Evolutionary conservation across 2,888 invertebrate genomes (phyloP).

Genomic region (Oscheius onirici): DNA sequence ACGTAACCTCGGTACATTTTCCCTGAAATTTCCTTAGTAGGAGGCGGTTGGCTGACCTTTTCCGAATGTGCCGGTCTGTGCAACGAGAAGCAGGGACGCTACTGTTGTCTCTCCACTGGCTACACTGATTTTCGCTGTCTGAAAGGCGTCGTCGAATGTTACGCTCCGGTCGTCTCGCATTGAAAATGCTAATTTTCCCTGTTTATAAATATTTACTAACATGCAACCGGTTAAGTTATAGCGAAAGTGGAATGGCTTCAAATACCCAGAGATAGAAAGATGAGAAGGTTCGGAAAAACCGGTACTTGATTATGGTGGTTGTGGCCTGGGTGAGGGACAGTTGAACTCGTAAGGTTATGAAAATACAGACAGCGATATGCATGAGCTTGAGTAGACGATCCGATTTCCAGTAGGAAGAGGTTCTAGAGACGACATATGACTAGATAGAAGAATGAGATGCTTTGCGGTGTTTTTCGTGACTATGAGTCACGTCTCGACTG

Average conservation of each 20-base stretch:
- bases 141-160: conserved; percentile 1
- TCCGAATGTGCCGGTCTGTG: conserved; percentile 10
- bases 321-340: not conserved
- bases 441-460: conserved; percentile 23
- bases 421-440: conserved; percentile 1
- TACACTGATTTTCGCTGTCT: conserved; percentile 6
- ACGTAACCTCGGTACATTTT: not conserved
- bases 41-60: conserved; percentile 7
- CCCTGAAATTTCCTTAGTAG: not conserved
- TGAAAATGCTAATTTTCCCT: too few species aligned
- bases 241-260: too few species aligned
- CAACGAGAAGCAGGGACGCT: not conserved
- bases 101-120: not conserved
- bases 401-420: not conserved
- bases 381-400: not conserved
- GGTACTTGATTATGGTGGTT: conserved; percentile 2
- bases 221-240: too few species aligned
- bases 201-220: too few species aligned
- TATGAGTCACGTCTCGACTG: conserved; percentile 24
- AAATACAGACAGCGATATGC: conserved; percentile 3
- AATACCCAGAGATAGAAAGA: too few species aligned
- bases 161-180: not conserved
- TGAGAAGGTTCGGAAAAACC: not conserved
- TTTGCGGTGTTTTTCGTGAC: not conserved
- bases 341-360: conserved; percentile 16